Base-by-base conservation (phyloP, 2,113 vertebrate species). In the Cryptotis parvus region DNA sequence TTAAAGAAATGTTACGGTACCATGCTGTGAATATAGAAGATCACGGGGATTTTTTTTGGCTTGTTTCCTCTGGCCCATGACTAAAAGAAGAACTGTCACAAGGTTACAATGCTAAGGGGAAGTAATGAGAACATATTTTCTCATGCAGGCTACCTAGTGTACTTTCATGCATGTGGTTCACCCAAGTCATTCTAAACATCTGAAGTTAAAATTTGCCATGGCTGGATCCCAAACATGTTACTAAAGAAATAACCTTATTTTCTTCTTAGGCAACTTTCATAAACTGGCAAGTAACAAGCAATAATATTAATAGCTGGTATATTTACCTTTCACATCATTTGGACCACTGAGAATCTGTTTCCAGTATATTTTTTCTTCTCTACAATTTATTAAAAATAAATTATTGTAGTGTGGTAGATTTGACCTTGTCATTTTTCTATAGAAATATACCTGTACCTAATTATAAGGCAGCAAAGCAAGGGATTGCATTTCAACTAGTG, bases 61-160 rank as follows among this genome's bases (percentile, higher is more conserved):
- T 94, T 95, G 89, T 77, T 96, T 93, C 77, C 58, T 74, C 63
- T 94, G 81, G 93, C 84, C 94, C 87, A 89, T 91, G 90, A 93
- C 91, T 94, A 78, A 97, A 95, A 92, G 95, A 89, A 86, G 86
- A 95, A 87, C 92, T 93, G 92, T 94, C 87, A 95, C 84, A 43
- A 76, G 94, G 93, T 91, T 85, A 88, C 69, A 78, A 70, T 84
- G 89, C 84, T 93, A 95, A 96, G 27, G 24, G 78, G 55, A 91
- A 85, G 90, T 91, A 95, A 96, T 95, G 94, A 94, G 91, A 95
- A 95, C 95, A 91, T 94, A 94, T 94, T 95, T 94, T 95, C 75
- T 91, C 61, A 66, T 69, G 66, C 87, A 75, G 76, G 75, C 35
- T 83, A 69, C 75, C 89, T 79, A 73, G 52, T 87, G 84, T 65